A percentile compares a stretch with the other conserved stretches of the same genome.
Conservation (phyloP, 2,888 invertebrate species). For the Polyommatus iphigenia region DNA sequence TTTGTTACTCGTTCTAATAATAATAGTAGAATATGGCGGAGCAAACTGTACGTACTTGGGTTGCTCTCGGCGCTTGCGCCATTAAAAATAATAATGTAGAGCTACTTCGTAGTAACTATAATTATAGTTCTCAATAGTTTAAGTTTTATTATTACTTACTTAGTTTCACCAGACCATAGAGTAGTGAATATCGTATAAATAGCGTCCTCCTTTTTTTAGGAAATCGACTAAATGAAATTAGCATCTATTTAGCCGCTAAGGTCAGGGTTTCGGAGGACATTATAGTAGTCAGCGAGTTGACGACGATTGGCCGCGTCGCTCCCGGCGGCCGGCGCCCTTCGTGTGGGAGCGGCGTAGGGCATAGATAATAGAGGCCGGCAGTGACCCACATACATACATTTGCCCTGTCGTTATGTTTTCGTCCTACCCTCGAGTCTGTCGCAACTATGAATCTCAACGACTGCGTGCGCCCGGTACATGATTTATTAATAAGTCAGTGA, state of each 20-base stretch:
- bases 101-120: too few relatives aligned
- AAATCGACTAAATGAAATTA: too few relatives aligned
- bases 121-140: too few relatives aligned
- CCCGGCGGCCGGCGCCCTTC: neutral
- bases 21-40: neutral
- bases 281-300: neutral
- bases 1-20: neutral
- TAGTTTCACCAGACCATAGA: too few relatives aligned
- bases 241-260: too few relatives aligned
- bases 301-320: neutral
- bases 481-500: neutral
- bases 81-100: too few relatives aligned
- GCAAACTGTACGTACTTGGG: neutral
- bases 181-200: too few relatives aligned
- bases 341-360: neutral
- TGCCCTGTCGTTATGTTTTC: neutral
- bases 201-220: too few relatives aligned
- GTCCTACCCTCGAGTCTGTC: constrained; percentile 16
- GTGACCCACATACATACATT: constrained; percentile 12
- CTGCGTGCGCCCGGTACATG: constrained; percentile 10
- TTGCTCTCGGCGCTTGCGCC: neutral
- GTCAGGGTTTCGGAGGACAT: neutral
- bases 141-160: too few relatives aligned
- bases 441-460: constrained; percentile 18
- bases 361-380: constrained; percentile 15